A percentile compares a stretch with the other conserved stretches of the same genome.
Evolutionary conservation across 2,797 vertebrate species (phyloP).

Genomic region (Taenioides sp.): DNA sequence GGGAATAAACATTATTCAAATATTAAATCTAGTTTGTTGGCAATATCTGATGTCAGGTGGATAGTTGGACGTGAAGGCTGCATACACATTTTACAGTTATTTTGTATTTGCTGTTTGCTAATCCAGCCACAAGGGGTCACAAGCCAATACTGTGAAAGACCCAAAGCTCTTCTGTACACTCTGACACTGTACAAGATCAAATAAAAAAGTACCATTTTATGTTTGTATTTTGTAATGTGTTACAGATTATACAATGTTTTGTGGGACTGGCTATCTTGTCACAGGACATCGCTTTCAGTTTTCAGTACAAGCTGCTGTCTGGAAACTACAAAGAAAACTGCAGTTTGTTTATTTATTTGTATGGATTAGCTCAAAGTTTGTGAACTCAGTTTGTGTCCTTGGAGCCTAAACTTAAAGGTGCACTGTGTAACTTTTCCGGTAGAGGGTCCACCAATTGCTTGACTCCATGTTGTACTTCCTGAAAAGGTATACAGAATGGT

Average conservation of each 20-base stretch:
- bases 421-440: too few species aligned
- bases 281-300: background rate
- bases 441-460: too few species aligned
- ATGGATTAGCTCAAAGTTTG: background rate
- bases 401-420: background rate
- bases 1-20: too few species aligned
- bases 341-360: background rate
- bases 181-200: too few species aligned
- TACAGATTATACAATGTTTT: background rate
- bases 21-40: too few species aligned
- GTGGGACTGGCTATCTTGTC: background rate
- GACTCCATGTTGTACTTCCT: too few species aligned
- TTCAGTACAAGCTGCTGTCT: background rate
- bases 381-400: background rate
- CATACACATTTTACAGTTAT: background rate
- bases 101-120: background rate
- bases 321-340: background rate
- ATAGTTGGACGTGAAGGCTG: background rate
- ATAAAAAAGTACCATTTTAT: too few species aligned
- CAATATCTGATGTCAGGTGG: background rate
- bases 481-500: too few species aligned
- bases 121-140: background rate
- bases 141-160: background rate
- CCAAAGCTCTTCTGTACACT: too few species aligned
- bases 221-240: too few species aligned